These are phyloP conservation scores for Pandion haliaetus DNA, from an alignment of 2,113 vertebrate species.

Conservation along the genomic window DNA sequence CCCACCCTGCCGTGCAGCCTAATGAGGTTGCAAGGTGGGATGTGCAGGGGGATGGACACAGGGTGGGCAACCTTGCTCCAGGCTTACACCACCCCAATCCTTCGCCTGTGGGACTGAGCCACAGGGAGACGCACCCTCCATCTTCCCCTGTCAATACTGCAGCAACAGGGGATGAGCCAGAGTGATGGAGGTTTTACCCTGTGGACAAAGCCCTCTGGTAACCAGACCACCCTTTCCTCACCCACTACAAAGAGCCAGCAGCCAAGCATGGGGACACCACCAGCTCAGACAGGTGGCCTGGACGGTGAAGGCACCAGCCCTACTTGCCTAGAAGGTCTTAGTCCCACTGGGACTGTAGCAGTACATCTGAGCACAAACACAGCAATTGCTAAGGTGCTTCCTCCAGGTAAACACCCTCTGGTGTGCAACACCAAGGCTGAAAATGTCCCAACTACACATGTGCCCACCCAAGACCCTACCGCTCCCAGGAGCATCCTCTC, in stretches of 20 bases:
- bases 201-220: background rate
- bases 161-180: accelerated
- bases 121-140: accelerated
- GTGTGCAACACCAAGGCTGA: background rate
- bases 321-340: background rate
- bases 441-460: background rate
- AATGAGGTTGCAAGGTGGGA: background rate
- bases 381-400: background rate
- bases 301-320: background rate
- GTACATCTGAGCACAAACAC: background rate
- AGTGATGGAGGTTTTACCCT: background rate
- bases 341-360: background rate
- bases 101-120: background rate
- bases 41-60: background rate
- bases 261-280: accelerated
- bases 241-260: background rate
- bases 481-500: background rate
- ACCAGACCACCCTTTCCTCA: background rate
- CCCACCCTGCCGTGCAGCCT: background rate
- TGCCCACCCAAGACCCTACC: background rate
- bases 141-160: background rate
- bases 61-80: background rate
- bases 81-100: background rate
- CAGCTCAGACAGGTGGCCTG: background rate
- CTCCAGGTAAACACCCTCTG: background rate